phyloP scores from a whole-genome alignment of 2,888 invertebrate genomes.

The Dione juno region DNA sequence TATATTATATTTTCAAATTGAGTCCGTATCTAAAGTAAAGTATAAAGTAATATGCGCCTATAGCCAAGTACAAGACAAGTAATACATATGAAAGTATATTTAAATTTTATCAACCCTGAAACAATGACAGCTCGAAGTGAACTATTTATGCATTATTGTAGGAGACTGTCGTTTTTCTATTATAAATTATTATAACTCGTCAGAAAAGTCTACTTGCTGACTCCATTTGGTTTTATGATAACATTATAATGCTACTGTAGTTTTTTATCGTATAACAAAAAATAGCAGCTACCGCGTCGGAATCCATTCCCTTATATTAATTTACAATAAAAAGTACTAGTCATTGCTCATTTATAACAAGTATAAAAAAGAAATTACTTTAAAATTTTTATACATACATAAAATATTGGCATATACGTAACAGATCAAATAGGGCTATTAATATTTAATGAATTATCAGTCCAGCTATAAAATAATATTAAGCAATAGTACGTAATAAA shows the following conservation, averaged over 20 bases:
- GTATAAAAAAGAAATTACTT: no score
- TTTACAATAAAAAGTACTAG: no score
- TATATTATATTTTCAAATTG: no score
- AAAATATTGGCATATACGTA: neutral
- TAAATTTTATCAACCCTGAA: neutral
- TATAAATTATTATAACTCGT: neutral
- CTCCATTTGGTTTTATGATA: neutral
- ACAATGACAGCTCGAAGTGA: neutral
- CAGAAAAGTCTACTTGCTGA: neutral
- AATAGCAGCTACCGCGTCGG: no score
- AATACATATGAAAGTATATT: no score
- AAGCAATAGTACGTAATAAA: conserved; percentile 17
- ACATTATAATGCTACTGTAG: no score
- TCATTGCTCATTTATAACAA: no score
- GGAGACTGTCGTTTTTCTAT: conserved; percentile 19
- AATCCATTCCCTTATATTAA: no score
- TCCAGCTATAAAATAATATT: conserved; percentile 4
- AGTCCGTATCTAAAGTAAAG: no score
- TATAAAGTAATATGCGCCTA: no score
- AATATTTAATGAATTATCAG: conserved; percentile 5
- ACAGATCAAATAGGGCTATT: neutral
- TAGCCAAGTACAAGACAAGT: no score
- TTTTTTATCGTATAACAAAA: no score
- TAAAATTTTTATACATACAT: neutral
- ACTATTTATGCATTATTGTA: conserved; percentile 24